Conservation (phyloP, 2,888 invertebrate species). For the Athetis lepigone region DNA sequence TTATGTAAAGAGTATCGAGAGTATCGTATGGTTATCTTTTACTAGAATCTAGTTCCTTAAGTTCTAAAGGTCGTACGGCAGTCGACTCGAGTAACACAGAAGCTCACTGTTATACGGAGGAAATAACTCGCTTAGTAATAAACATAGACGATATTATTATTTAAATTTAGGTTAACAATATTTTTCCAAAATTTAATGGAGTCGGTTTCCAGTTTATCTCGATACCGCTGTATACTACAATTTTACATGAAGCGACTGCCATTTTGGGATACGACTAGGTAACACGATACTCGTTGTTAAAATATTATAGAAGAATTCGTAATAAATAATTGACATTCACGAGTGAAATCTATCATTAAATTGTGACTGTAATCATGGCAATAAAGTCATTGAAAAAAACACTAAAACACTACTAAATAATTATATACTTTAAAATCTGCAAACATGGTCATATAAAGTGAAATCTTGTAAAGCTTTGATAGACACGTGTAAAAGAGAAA, state of each 20-base stretch:
- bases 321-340: not conserved
- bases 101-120: slow-evolving; percentile 23
- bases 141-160: no score
- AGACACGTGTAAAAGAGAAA: slow-evolving; percentile 24
- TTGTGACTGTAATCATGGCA: not conserved
- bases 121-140: slow-evolving; percentile 14
- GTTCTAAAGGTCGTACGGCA: slow-evolving; percentile 34
- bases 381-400: not conserved
- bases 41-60: slow-evolving; percentile 23
- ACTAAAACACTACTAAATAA: not conserved
- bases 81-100: slow-evolving; percentile 31
- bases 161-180: no score
- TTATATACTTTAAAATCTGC: not conserved
- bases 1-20: slow-evolving; percentile 40
- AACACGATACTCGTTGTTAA: no score
- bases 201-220: no score
- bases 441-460: slow-evolving; percentile 12
- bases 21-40: slow-evolving; percentile 30
- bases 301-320: not conserved
- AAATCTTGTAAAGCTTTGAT: slow-evolving; percentile 18
- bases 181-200: no score
- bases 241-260: no score
- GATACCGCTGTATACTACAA: no score
- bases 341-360: not conserved
- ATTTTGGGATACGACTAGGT: no score